These are phyloP conservation scores for Papilio machaon DNA, from an alignment of 1,140 invertebrate species.

Conservation along the genomic window DNA sequence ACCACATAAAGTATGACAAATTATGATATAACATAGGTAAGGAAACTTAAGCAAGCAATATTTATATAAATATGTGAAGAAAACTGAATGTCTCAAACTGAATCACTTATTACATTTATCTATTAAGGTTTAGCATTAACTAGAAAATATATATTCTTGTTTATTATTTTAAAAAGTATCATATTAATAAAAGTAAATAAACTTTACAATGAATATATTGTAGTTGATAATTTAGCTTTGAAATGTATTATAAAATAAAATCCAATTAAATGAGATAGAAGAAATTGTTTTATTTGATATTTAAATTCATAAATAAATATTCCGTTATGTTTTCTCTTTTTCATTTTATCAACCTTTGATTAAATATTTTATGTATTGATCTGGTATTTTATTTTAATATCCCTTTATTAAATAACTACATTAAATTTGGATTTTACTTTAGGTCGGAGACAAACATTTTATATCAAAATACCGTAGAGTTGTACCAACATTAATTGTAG, in stretches of 20 bases:
- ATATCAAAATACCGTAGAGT: no score
- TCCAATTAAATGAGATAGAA: background rate
- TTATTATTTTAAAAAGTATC: background rate
- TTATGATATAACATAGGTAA: no score
- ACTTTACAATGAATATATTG: background rate
- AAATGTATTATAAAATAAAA: slow-evolving; percentile 1
- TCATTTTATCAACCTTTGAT: background rate
- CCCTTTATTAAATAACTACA: background rate
- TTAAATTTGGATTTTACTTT: no score
- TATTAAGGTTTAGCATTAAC: background rate
- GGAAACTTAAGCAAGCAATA: no score
- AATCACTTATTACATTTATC: background rate
- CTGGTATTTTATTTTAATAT: slow-evolving; percentile 19
- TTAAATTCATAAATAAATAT: no score
- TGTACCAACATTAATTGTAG: no score
- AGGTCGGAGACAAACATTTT: no score
- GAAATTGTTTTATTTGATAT: slow-evolving; percentile 24
- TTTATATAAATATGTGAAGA: no score
- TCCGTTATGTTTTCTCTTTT: background rate
- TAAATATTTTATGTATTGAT: background rate
- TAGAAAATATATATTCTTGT: background rate
- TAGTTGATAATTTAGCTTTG: background rate
- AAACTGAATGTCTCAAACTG: no score
- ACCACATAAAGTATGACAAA: no score
- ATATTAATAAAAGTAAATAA: background rate